Conservation (phyloP, 1,140 invertebrate genomes). For the Calephelis virginiensis region DNA sequence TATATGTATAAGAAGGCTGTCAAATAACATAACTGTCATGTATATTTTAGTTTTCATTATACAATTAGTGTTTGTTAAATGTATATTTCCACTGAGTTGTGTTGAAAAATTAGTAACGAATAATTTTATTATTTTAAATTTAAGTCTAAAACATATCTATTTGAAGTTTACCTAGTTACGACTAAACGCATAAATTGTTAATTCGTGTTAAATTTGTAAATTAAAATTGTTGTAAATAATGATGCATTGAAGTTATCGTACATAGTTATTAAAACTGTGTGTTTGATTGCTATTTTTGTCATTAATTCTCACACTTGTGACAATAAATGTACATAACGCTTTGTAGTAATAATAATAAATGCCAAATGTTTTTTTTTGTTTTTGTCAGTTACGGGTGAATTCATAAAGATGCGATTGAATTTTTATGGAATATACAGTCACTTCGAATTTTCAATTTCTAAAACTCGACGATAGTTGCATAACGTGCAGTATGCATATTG, state of each 20-base stretch:
- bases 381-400: neutral
- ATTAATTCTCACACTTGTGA: constrained; percentile 69
- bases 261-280: constrained; percentile 41
- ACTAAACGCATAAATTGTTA: constrained; percentile 50
- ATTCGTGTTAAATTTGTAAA: constrained; percentile 53
- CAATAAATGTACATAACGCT: constrained; percentile 76
- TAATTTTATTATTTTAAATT: constrained; percentile 23
- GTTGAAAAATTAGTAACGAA: neutral
- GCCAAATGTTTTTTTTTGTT: constrained; percentile 46
- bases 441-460: constrained; percentile 13
- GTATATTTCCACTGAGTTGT: constrained; percentile 11
- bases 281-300: constrained; percentile 52
- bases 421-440: constrained; percentile 9
- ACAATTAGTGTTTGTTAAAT: constrained; percentile 18
- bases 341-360: constrained; percentile 65
- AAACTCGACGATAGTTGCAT: constrained; percentile 13
- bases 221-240: constrained; percentile 58
- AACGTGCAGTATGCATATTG: constrained; percentile 18
- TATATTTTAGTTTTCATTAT: constrained; percentile 2
- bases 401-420: constrained; percentile 10
- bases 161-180: constrained; percentile 54
- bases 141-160: constrained; percentile 68
- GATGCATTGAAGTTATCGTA: constrained; percentile 38
- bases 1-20: neutral
- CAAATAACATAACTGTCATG: neutral